A percentile compares a stretch with the other conserved stretches of the same genome.
Conservation (phyloP, 2,888 invertebrate species). For the Temnothorax unifasciatus region DNA sequence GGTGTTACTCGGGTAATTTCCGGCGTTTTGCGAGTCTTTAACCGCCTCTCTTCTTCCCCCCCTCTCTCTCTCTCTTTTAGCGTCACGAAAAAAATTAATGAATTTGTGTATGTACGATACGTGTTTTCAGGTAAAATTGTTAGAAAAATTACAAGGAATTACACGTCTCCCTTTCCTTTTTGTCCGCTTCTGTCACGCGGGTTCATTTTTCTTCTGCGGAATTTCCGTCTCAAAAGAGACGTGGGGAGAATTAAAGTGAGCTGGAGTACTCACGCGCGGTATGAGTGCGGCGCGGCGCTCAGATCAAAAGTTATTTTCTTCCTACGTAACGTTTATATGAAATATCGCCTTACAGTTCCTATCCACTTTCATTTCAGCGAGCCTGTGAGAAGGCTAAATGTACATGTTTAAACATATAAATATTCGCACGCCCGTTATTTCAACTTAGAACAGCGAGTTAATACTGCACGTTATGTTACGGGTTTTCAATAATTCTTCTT, state of each 20-base stretch:
- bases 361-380: slow-evolving; percentile 4
- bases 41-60: background rate
- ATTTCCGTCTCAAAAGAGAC: background rate
- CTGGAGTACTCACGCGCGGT: background rate
- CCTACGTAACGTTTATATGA: slow-evolving; percentile 26
- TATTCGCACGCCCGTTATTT: slow-evolving; percentile 2
- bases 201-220: slow-evolving; percentile 20
- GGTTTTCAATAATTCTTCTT: background rate
- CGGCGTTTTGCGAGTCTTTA: slow-evolving; percentile 28
- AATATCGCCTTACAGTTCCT: slow-evolving; percentile 21
- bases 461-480: too few species aligned
- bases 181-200: background rate
- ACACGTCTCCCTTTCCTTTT: background rate
- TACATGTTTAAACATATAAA: slow-evolving; percentile 1
- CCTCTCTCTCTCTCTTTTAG: background rate
- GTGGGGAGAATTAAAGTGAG: slow-evolving; percentile 29
- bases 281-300: background rate
- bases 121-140: slow-evolving; percentile 9
- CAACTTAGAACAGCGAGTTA: background rate
- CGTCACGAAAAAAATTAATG: slow-evolving; percentile 27
- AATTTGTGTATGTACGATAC: slow-evolving; percentile 2
- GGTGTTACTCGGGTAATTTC: slow-evolving; percentile 53
- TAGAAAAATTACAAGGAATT: slow-evolving; percentile 18
- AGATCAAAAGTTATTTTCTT: slow-evolving; percentile 43
- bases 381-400: background rate